Conservation (phyloP, 2,888 invertebrate species). For the Schizaphis graminum region DNA sequence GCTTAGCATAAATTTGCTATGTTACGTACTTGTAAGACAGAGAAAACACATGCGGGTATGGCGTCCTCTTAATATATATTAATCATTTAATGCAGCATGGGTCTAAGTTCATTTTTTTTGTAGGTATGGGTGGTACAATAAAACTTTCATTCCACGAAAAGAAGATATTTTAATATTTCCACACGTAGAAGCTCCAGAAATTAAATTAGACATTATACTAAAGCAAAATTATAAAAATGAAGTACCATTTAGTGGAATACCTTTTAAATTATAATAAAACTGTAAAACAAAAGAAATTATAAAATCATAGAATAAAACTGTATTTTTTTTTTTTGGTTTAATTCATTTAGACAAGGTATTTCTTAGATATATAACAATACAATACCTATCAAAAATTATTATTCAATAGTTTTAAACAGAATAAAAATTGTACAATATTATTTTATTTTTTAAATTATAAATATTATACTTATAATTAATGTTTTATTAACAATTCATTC, state of each 20-base stretch:
- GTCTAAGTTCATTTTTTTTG: background rate
- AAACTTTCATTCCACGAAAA: conserved; percentile 50
- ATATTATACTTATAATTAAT: background rate
- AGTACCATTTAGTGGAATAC: conserved; percentile 42
- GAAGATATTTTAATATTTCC: conserved; percentile 46
- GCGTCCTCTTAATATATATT: background rate
- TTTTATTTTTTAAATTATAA: background rate
- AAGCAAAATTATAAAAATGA: conserved; percentile 55
- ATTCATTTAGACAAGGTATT: background rate
- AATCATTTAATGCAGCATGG: background rate
- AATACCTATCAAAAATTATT: background rate
- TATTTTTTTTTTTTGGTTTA: background rate
- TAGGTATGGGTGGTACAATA: conserved; percentile 53
- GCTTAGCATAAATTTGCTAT: no score
- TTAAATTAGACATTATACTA: conserved; percentile 43
- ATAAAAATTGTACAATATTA: background rate
- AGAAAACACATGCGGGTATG: no score
- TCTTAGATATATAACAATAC: background rate
- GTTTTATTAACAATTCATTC: background rate
- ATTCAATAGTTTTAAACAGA: background rate
- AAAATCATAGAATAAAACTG: background rate
- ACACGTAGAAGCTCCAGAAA: conserved; percentile 27
- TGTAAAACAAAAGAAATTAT: background rate
- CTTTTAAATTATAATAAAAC: conserved; percentile 45
- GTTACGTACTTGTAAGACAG: no score